A percentile compares a stretch with the other conserved stretches of the same genome.
phyloP scores from a whole-genome alignment of 2,113 vertebrate genomes.

The Sylvilagus bachmani region DNA sequence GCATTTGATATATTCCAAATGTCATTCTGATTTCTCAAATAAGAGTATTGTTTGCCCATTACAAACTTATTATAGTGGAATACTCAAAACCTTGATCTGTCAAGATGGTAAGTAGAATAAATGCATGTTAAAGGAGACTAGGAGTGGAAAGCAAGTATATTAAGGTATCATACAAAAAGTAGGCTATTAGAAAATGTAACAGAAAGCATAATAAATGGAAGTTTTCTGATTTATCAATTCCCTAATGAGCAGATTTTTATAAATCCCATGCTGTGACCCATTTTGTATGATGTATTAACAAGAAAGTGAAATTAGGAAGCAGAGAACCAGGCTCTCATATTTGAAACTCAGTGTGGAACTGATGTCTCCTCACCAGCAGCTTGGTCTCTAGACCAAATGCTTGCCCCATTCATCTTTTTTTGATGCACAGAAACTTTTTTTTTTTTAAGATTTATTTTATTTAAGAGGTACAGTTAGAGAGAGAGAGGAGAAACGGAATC shows the following conservation, averaged over 20 bases:
- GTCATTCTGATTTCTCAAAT: slow-evolving; percentile 40
- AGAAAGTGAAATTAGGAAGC: no score
- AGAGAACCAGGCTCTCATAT: no score
- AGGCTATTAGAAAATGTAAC: slow-evolving; percentile 23
- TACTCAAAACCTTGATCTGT: slow-evolving; percentile 24
- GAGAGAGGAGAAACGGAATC: no score
- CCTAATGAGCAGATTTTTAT: slow-evolving; percentile 18
- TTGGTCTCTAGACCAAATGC: no score
- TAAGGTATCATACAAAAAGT: background rate
- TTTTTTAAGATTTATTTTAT: no score
- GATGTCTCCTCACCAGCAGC: no score
- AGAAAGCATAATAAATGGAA: background rate
- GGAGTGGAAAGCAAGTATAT: slow-evolving; percentile 10
- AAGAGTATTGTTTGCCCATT: slow-evolving; percentile 16
- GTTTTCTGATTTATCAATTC: slow-evolving; percentile 21
- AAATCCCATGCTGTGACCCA: background rate
- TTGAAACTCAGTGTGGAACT: no score
- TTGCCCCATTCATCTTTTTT: no score
- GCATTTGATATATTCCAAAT: slow-evolving; percentile 29
- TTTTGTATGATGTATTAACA: background rate
- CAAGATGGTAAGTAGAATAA: background rate
- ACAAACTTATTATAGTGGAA: background rate
- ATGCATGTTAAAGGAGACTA: slow-evolving; percentile 44
- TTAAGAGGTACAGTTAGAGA: no score
- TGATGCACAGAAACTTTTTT: no score